Base-by-base conservation (phyloP, 2,888 invertebrate species). In the Orgyia antiqua region DNA sequence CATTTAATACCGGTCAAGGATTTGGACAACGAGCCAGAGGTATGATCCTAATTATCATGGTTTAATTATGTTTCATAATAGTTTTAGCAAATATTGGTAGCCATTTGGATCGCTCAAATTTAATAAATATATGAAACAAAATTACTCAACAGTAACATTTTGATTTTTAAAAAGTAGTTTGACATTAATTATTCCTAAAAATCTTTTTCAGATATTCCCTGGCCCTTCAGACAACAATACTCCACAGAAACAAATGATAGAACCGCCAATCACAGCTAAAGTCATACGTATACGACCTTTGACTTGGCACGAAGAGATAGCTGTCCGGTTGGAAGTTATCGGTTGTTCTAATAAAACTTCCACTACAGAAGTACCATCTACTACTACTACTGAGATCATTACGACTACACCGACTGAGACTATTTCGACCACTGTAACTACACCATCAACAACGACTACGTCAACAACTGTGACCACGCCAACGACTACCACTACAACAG, bases 181-280 rank as follows among this genome's bases (percentile, higher is more conserved):
- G n/a, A n/a, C n/a, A n/a, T n/a, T n/a, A n/a, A n/a, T n/a, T n/a
- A n/a, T n/a, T n/a, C n/a, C n/a, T n/a, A n/a, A n/a, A n/a, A n/a
- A n/a, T n/a, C 4, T 23, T 23, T 12, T 34, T 0, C 31, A 92
- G 91, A 66, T 91, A 24, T 94, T 95, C 75, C 88, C 90, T 49
- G 95, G 94, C 0, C 93, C 94, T 0, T 67, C 89, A n/a, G 90
- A 91, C 66, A 75, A 87, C 13, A 78, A 68, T 0, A 82, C 80
- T 1, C 87, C 90, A 0, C 80, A 89, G 2, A 84, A 88, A 51
- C 90, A 93, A 50, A 87, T 91, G 54, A 91, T 96, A 38, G 75
- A 88, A 13, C 79, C 88, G 4, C 94, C 95, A 0, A 84, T 96
- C 24, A 93, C 94, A 63, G 93, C 95, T 0, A 89, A 89, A 49